Conservation (phyloP, 2,113 vertebrate species). For the Pomatorhinus ruficollis region DNA sequence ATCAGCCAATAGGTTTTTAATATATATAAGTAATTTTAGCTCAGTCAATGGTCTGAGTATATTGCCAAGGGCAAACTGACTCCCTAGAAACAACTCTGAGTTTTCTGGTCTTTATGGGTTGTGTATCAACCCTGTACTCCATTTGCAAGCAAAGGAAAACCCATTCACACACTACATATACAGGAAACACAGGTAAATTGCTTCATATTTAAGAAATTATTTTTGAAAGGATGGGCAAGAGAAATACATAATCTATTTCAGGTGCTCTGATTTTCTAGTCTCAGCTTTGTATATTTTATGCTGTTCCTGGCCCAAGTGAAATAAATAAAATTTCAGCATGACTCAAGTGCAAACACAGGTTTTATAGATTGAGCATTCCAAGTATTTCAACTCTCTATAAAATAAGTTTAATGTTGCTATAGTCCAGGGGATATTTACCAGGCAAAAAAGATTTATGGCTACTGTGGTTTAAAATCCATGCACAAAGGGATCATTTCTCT, state of each 20-base stretch:
- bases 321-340: background rate
- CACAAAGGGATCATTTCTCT: slow-evolving; percentile 2
- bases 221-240: background rate
- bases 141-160: background rate
- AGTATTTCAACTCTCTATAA: background rate
- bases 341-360: background rate
- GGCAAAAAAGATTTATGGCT: background rate
- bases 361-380: background rate
- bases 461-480: background rate
- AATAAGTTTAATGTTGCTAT: background rate
- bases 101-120: background rate
- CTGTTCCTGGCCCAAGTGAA: background rate
- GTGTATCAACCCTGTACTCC: background rate
- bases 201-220: background rate
- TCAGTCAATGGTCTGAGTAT: background rate
- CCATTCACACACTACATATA: background rate
- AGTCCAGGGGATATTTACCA: background rate
- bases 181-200: background rate
- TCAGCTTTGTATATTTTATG: background rate
- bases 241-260: background rate
- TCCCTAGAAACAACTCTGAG: background rate
- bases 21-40: background rate
- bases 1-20: background rate
- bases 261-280: background rate
- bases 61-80: background rate